Evolutionary conservation across 2,888 invertebrate genomes (phyloP).

Genomic region (Macrophya alboannulata): DNA sequence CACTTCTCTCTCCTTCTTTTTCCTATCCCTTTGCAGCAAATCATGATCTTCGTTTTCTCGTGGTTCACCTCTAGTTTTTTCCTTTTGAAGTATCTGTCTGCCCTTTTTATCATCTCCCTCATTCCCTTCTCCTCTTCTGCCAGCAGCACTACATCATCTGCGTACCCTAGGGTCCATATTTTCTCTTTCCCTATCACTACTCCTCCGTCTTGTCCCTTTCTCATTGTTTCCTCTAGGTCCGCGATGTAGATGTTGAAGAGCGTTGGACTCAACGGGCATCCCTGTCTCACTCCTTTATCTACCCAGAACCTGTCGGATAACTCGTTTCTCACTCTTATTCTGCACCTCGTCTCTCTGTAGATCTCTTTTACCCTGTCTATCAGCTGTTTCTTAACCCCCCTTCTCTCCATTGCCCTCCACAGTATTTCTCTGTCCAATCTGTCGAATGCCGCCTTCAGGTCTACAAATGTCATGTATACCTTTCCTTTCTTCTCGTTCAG

Average conservation of each 20-base stretch:
- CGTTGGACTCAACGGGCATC: slow-evolving; percentile 59
- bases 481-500: slow-evolving; percentile 58
- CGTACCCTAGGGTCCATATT: slow-evolving; percentile 57
- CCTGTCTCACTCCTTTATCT: slow-evolving; percentile 59
- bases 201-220: slow-evolving; percentile 55
- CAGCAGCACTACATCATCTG: slow-evolving; percentile 57
- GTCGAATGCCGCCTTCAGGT: slow-evolving; percentile 62
- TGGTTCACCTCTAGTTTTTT: slow-evolving; percentile 48
- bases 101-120: slow-evolving; percentile 50
- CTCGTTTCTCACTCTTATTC: slow-evolving; percentile 48
- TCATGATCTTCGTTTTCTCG: slow-evolving; percentile 56
- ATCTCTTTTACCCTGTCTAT: slow-evolving; percentile 46
- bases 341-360: slow-evolving; percentile 56
- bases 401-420: slow-evolving; percentile 44
- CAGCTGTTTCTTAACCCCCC: slow-evolving; percentile 47
- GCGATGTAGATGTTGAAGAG: slow-evolving; percentile 56
- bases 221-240: slow-evolving; percentile 49
- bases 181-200: slow-evolving; percentile 52
- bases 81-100: slow-evolving; percentile 42
- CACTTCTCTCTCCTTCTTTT: slow-evolving; percentile 25
- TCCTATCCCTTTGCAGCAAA: slow-evolving; percentile 51
- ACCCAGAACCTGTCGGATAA: slow-evolving; percentile 55
- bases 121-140: slow-evolving; percentile 47
- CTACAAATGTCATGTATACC: slow-evolving; percentile 52
- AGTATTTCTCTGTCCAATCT: slow-evolving; percentile 58